These are phyloP conservation scores for Trichomalopsis sarcophagae DNA, from an alignment of 1,140 invertebrate genomes.

Conservation along the genomic window DNA sequence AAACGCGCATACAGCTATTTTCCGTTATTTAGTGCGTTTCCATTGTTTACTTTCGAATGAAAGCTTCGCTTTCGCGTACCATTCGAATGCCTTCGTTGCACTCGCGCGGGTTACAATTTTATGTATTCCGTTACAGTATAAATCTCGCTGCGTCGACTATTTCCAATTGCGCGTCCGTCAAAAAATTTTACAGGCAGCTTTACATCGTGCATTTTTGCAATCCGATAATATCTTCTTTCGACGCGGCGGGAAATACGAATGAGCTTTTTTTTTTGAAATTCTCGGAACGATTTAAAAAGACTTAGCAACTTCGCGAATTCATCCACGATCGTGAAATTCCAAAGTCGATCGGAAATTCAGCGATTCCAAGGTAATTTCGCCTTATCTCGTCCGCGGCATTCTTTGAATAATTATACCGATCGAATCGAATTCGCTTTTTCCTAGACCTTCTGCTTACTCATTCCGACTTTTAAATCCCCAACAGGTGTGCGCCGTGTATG, in stretches of 20 bases:
- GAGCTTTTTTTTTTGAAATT: not conserved
- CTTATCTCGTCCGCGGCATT: not conserved
- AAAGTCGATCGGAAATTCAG: not conserved
- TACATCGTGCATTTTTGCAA: not conserved
- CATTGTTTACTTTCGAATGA: not conserved
- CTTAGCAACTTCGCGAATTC: no score
- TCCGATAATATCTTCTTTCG: not conserved
- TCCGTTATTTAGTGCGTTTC: not conserved
- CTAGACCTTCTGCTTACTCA: not conserved
- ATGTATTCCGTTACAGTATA: not conserved
- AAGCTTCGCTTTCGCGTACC: not conserved
- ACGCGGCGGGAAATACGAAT: not conserved
- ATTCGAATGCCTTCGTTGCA: not conserved
- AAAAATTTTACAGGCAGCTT: not conserved
- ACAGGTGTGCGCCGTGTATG: not conserved
- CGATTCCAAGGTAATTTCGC: not conserved
- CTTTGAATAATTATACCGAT: not conserved
- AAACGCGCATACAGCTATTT: not conserved
- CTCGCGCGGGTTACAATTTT: not conserved
- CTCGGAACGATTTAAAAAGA: not conserved
- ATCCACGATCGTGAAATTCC: not conserved
- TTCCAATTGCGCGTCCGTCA: not conserved
- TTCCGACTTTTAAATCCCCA: no score
- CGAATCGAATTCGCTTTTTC: not conserved
- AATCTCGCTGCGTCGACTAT: not conserved